Evolutionary conservation across 1,140 invertebrate genomes (phyloP).

Genomic region (Lutraria rhynchaena): DNA sequence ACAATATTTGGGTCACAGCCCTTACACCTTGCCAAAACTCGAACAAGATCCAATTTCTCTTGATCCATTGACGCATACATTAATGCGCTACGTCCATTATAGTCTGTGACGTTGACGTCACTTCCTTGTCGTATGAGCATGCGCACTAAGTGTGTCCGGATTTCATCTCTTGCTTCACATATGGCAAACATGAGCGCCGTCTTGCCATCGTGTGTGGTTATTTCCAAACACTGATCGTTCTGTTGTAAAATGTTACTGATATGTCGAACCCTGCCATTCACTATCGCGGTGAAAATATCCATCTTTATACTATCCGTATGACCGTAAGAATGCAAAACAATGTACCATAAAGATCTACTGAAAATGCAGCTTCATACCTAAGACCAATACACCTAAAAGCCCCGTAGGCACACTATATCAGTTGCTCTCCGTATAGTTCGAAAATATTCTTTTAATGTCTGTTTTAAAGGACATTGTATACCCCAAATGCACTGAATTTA

Average conservation of each 20-base stretch:
- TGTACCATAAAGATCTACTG: not conserved
- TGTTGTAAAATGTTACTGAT: conserved; percentile 35
- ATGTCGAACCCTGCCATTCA: conserved; percentile 15
- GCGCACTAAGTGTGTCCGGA: conserved; percentile 60
- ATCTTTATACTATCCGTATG: not conserved
- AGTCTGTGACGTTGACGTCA: conserved; percentile 94
- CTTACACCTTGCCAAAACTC: conserved; percentile 42
- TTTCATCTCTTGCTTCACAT: conserved; percentile 57
- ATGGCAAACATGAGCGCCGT: conserved; percentile 61
- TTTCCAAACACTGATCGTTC: not conserved
- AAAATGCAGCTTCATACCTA: not conserved
- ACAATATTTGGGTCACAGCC: conserved; percentile 37
- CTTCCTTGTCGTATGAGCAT: conserved; percentile 84
- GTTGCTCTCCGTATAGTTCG: not conserved
- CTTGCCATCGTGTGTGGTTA: conserved; percentile 21
- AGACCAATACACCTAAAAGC: not conserved
- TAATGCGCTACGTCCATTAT: conserved; percentile 93
- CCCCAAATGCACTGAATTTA: not conserved
- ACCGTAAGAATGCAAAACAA: not conserved
- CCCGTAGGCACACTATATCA: no score
- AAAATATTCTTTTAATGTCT: not conserved
- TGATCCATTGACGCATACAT: conserved; percentile 90
- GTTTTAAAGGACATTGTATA: not conserved
- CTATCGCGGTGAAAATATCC: conserved; percentile 32
- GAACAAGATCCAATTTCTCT: conserved; percentile 53